Evolutionary conservation across 2,888 invertebrate species (phyloP), one percentile per base, ranked within the genome.

Genomic region (Phalera bucephala): DNA sequence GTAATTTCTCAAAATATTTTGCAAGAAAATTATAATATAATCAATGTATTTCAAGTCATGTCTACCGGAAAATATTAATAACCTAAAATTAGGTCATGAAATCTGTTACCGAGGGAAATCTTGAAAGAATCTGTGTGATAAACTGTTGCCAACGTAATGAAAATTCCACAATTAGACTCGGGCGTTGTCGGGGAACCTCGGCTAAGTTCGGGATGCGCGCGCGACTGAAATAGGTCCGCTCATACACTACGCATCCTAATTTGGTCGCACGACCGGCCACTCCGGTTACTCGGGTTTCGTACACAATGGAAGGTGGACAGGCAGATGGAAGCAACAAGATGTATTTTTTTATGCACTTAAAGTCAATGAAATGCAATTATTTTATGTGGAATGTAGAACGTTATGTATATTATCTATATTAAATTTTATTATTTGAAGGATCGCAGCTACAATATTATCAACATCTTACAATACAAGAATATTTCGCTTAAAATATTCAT

Each of bases 181-280:
- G 78, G 67, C 50, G 72, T 54, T 67, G 40, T 77, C 84, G 83
- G 58, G 44, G 42, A 50, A 36, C 48, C 31, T 80, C 82, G 82
- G 71, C 45, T 20, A 50, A 36, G 40, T 35, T 70, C 74, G 78
- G 73, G 34, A 31, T 57, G 41, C 49, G 73, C 80, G 68, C 65
- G 80, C 77, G 79, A 71, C 79, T 77, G 81, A 89, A 89, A 88
- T 87, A 87, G 83, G 71, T 75, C 64, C 66, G 76, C 69, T 57
- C 67, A 58, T 57, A 67, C 63, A 71, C 54, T 68, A 52, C 80
- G 74, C 72, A 74, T 77, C 92, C 92, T 91, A 92, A 92, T 92
- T 92, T 92, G 92, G 92, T 84, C 74, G 75, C 79, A 72, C 67
- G 73, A 50, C 46, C 67, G 66, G 53, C 56, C 72, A 31, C 37